Evolutionary conservation across 2,113 vertebrate species (phyloP).

Genomic region (Platysternon megacephalum): DNA sequence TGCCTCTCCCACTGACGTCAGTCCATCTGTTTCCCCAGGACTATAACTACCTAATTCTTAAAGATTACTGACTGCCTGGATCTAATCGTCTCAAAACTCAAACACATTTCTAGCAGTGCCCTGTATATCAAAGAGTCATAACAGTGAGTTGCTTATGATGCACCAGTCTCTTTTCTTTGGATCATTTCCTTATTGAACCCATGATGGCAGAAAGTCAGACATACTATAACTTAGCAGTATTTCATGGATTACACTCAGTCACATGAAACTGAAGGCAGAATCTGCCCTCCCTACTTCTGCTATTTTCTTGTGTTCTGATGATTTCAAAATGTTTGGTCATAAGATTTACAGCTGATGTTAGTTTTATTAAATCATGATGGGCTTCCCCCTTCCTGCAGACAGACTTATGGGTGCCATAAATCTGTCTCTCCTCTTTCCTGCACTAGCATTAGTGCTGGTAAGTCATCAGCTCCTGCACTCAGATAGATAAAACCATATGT

Average conservation of each 20-base stretch:
- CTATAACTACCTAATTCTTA: background rate
- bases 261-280: constrained; percentile 50
- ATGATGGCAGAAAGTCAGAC: background rate
- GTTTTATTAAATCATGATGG: background rate
- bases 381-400: background rate
- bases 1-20: background rate
- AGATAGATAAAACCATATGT: background rate
- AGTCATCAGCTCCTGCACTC: background rate
- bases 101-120: background rate
- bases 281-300: constrained; percentile 44
- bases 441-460: background rate
- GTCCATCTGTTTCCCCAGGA: constrained; percentile 10
- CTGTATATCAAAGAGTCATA: background rate
- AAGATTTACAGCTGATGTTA: constrained; percentile 45
- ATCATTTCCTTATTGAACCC: background rate
- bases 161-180: background rate
- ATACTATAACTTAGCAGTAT: background rate
- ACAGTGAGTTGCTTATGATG: background rate
- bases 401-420: background rate
- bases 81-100: constrained; percentile 31
- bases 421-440: background rate
- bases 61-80: background rate
- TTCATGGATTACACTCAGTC: constrained; percentile 25
- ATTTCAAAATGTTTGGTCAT: constrained; percentile 63
- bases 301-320: constrained; percentile 20